phyloP scores from a whole-genome alignment of 2,888 invertebrate species.

The Cyaniris semiargus region DNA sequence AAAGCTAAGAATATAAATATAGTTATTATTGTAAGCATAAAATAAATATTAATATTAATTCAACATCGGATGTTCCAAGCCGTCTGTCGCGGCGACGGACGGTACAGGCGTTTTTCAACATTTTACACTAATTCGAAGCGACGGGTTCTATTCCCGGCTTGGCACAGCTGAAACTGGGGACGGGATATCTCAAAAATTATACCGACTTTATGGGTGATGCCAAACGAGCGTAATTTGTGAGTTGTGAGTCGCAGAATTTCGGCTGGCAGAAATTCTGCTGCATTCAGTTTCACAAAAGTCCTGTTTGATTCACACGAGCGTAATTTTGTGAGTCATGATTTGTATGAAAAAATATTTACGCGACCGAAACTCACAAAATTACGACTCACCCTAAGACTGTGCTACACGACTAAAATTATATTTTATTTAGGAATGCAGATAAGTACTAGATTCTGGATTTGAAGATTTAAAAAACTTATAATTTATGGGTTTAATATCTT shows the following conservation, averaged over 20 bases:
- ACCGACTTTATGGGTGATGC: constrained; percentile 29
- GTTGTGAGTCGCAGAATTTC: no score
- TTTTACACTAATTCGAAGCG: constrained; percentile 75
- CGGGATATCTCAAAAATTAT: constrained; percentile 39
- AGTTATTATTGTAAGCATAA: background rate
- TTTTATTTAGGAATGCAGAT: background rate
- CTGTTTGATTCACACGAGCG: no score
- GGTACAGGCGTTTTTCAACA: constrained; percentile 66
- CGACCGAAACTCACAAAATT: no score
- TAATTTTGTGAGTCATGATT: no score
- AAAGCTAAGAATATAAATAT: no score
- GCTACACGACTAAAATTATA: background rate
- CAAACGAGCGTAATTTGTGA: no score
- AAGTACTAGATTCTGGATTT: background rate
- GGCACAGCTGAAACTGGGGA: constrained; percentile 44
- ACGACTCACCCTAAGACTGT: no score
- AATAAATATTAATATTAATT: background rate
- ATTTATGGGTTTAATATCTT: no score
- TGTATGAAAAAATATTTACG: no score
- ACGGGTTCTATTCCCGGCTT: constrained; percentile 75
- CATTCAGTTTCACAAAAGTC: no score
- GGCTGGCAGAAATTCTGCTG: no score
- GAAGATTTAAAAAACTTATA: no score
- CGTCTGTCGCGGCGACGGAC: constrained; percentile 41
- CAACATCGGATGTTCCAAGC: constrained; percentile 5